These are phyloP conservation scores for Zaprionus gabonicus DNA, from an alignment of 1,140 invertebrate species.

Conservation along the genomic window DNA sequence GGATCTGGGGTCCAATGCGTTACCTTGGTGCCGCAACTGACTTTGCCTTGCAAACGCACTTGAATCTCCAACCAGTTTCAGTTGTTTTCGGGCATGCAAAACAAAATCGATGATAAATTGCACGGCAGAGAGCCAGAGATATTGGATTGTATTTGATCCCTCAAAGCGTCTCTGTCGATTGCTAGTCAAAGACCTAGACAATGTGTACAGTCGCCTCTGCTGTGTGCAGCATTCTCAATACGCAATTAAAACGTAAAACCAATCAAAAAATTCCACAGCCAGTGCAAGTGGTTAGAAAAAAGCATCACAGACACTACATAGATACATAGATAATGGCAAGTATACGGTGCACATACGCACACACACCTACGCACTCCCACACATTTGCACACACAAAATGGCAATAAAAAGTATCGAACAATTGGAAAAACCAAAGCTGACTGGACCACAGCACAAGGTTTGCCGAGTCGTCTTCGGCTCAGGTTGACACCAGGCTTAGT, in stretches of 20 bases:
- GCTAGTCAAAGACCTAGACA: constrained; percentile 61
- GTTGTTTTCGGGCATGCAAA: constrained; percentile 2
- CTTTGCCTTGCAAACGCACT: neutral
- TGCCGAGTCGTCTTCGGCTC: constrained; percentile 44
- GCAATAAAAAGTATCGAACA: constrained; percentile 50
- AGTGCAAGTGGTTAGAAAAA: constrained; percentile 36
- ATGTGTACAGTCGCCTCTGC: constrained; percentile 59
- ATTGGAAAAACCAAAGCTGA: constrained; percentile 58
- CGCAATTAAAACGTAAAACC: constrained; percentile 77
- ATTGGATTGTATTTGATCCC: constrained; percentile 46
- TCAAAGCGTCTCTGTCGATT: constrained; percentile 42
- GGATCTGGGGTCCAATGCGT: constrained; percentile 29
- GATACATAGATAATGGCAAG: constrained; percentile 63
- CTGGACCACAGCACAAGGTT: constrained; percentile 50
- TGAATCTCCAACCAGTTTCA: constrained; percentile 3
- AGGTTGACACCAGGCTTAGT: constrained; percentile 64
- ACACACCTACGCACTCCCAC: neutral
- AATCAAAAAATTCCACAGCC: constrained; percentile 77
- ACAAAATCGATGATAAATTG: constrained; percentile 38
- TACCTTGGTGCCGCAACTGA: neutral
- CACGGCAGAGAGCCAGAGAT: constrained; percentile 7
- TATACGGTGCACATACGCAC: neutral
- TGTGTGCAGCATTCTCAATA: constrained; percentile 46
- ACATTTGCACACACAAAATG: constrained; percentile 19
- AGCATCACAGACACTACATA: neutral